phyloP scores from a whole-genome alignment of 2,888 invertebrate species.

The Phoenoteleia sp. region DNA sequence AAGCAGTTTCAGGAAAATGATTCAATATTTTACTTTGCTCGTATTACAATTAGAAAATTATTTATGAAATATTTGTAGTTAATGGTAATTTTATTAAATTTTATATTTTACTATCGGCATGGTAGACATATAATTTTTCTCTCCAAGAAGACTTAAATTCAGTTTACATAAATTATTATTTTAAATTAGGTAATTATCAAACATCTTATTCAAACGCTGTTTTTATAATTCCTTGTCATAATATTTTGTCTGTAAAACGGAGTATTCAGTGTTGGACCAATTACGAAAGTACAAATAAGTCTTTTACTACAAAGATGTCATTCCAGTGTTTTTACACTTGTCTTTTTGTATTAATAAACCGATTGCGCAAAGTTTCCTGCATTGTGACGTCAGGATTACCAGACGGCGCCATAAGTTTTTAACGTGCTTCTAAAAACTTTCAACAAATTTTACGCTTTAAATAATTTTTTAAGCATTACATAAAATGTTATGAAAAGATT shows the following conservation, averaged over 20 bases:
- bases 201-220: neutral
- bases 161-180: neutral
- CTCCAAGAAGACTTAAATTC: neutral
- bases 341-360: constrained; percentile 18
- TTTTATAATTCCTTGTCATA: neutral
- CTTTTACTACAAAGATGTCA: neutral
- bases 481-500: too few species aligned
- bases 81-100: too few species aligned
- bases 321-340: constrained; percentile 4
- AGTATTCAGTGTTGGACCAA: neutral
- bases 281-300: neutral
- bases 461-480: too few species aligned
- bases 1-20: too few species aligned
- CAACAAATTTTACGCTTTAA: too few species aligned
- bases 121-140: neutral
- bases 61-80: too few species aligned
- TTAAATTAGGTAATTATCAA: neutral
- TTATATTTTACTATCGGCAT: too few species aligned
- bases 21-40: too few species aligned
- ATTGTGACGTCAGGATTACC: constrained; percentile 2
- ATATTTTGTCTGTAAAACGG: neutral
- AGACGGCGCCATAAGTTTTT: constrained; percentile 19
- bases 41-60: too few species aligned
- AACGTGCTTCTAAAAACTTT: neutral
- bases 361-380: constrained; percentile 21